These are phyloP conservation scores for Zaprionus obscuricornis DNA, from an alignment of 2,888 invertebrate species.

Conservation along the genomic window DNA sequence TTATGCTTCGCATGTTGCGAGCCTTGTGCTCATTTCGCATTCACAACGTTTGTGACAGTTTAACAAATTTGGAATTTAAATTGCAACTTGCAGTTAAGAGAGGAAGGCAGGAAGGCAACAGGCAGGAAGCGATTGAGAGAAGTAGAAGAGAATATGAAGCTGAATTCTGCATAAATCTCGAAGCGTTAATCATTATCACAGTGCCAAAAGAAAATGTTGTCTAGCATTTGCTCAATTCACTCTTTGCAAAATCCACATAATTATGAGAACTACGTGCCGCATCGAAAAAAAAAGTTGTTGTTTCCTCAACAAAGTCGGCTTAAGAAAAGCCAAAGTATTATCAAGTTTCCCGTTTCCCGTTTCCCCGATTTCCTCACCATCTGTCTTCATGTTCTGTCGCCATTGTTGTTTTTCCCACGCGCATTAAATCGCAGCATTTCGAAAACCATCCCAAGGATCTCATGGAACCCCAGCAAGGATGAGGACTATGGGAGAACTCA, in stretches of 20 bases:
- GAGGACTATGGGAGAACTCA: not conserved
- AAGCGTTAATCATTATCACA: slow-evolving; percentile 49
- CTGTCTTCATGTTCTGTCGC: slow-evolving; percentile 8
- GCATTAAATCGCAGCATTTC: slow-evolving; percentile 53
- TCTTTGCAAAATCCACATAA: slow-evolving; percentile 61
- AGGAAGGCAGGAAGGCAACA: no score
- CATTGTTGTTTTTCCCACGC: slow-evolving; percentile 76
- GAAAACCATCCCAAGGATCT: slow-evolving; percentile 6
- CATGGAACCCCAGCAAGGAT: slow-evolving; percentile 16
- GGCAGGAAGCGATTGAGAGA: not conserved
- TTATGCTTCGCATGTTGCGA: slow-evolving; percentile 53
- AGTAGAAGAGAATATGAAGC: not conserved
- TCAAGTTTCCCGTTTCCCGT: slow-evolving; percentile 56
- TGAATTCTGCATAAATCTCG: slow-evolving; percentile 34
- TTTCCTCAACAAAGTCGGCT: slow-evolving; percentile 37
- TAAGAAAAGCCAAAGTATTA: slow-evolving; percentile 74
- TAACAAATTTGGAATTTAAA: slow-evolving; percentile 80
- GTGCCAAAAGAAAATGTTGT: slow-evolving; percentile 31
- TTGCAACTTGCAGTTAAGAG: slow-evolving; percentile 64
- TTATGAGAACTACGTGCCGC: slow-evolving; percentile 67
- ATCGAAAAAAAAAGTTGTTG: slow-evolving; percentile 40
- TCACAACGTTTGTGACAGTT: slow-evolving; percentile 78
- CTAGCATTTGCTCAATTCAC: slow-evolving; percentile 48
- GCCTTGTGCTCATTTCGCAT: slow-evolving; percentile 72
- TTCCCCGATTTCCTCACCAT: slow-evolving; percentile 2